These are phyloP conservation scores for Himalopsyche anomala DNA, from an alignment of 2,888 invertebrate species.

Conservation along the genomic window DNA sequence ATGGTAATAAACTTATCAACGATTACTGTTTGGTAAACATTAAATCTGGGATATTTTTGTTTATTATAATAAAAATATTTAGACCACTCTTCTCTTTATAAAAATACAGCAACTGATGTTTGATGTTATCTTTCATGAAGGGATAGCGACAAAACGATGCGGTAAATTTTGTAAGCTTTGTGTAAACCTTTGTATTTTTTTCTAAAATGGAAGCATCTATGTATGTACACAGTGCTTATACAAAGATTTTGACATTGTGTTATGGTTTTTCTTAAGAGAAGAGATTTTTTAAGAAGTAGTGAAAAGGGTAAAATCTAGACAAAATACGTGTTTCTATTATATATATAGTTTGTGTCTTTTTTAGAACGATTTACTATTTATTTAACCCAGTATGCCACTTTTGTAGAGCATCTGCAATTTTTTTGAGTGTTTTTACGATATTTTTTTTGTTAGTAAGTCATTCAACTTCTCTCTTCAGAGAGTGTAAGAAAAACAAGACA, in stretches of 20 bases:
- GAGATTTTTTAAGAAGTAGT: background rate
- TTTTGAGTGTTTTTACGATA: too few species aligned
- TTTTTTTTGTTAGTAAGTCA: too few species aligned
- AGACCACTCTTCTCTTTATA: background rate
- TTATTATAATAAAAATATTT: background rate
- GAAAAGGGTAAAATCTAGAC: background rate
- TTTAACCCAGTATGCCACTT: too few species aligned
- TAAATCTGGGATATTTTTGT: background rate
- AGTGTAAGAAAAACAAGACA: too few species aligned
- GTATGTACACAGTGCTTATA: background rate
- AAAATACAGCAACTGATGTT: constrained; percentile 1
- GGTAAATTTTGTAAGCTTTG: constrained; percentile 9
- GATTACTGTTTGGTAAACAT: too few species aligned
- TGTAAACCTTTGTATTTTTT: constrained; percentile 2
- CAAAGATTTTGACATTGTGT: background rate
- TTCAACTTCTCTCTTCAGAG: too few species aligned
- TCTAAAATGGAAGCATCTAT: background rate
- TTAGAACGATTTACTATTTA: too few species aligned
- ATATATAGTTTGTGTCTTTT: too few species aligned
- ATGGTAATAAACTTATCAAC: too few species aligned
- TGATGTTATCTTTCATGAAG: constrained; percentile 2
- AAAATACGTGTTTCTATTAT: background rate
- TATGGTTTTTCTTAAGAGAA: background rate
- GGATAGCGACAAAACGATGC: constrained; percentile 31
- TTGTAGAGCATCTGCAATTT: too few species aligned